Conservation (phyloP, 2,888 invertebrate genomes). For the Bugulina stolonifera region DNA sequence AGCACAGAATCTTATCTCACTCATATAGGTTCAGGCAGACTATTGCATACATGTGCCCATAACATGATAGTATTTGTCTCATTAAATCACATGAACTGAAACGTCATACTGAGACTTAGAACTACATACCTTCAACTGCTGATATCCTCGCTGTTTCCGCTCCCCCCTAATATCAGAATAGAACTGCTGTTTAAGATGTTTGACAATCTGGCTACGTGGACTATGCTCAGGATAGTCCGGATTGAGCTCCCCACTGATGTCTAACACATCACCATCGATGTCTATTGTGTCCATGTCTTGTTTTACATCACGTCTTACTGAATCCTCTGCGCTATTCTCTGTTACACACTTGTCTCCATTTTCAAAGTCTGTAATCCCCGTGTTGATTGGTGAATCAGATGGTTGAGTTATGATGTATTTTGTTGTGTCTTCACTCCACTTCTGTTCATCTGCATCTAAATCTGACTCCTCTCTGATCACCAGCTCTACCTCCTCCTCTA, state of each 20-base stretch:
- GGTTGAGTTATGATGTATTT: not conserved
- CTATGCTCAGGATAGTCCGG: not conserved
- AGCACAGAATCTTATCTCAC: too few relatives aligned
- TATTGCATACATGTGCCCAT: too few relatives aligned
- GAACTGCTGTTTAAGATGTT: not conserved
- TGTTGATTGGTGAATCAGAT: not conserved
- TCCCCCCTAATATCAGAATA: not conserved
- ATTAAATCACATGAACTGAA: too few relatives aligned
- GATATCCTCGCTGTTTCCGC: not conserved
- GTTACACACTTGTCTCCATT: not conserved
- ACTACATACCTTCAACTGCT: not conserved
- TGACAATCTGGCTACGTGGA: not conserved
- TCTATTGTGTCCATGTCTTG: not conserved
- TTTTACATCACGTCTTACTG: too few relatives aligned
- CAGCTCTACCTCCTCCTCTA: not conserved
- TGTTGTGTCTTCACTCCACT: not conserved
- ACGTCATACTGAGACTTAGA: too few relatives aligned
- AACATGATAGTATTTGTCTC: too few relatives aligned
- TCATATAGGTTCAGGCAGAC: too few relatives aligned
- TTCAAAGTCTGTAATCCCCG: too few relatives aligned
- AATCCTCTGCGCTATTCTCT: not conserved
- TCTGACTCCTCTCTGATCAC: not conserved
- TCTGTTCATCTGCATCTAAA: not conserved
- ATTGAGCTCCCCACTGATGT: not conserved
- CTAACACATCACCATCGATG: not conserved